phyloP scores from a whole-genome alignment of 2,113 vertebrate genomes.

The Oophaga pumilio region DNA sequence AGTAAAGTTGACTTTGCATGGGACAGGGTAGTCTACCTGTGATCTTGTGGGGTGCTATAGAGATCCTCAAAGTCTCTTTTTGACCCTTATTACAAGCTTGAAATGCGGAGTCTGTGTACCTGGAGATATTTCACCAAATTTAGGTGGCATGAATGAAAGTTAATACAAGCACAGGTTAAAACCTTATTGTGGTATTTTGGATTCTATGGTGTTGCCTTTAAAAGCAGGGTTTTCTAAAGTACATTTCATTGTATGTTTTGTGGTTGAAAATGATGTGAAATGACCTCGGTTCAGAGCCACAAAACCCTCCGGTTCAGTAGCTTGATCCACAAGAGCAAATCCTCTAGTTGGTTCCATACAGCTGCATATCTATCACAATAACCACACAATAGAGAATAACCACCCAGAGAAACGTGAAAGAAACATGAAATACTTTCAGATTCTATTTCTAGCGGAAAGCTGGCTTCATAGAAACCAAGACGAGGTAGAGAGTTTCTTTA shows the following conservation, averaged over 20 bases:
- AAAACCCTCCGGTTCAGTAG: neutral
- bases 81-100: too few species aligned
- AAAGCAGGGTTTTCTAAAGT: neutral
- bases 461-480: conserved; percentile 16
- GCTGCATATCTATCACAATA: neutral
- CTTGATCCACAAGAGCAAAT: neutral
- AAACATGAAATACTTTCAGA: conserved; percentile 21
- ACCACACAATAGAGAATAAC: neutral
- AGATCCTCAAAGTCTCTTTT: too few species aligned
- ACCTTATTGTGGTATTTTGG: neutral
- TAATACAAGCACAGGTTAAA: neutral
- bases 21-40: too few species aligned
- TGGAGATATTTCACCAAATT: too few species aligned
- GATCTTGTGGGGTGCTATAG: too few species aligned
- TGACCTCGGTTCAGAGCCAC: neutral
- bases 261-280: neutral
- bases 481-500: conserved; percentile 7
- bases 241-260: neutral
- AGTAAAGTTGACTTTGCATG: too few species aligned
- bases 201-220: neutral
- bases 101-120: too few species aligned
- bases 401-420: neutral
- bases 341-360: neutral
- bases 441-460: conserved; percentile 12
- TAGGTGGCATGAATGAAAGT: too few species aligned